These are phyloP conservation scores for Sericinus montela DNA, from an alignment of 2,888 invertebrate species.

Conservation along the genomic window DNA sequence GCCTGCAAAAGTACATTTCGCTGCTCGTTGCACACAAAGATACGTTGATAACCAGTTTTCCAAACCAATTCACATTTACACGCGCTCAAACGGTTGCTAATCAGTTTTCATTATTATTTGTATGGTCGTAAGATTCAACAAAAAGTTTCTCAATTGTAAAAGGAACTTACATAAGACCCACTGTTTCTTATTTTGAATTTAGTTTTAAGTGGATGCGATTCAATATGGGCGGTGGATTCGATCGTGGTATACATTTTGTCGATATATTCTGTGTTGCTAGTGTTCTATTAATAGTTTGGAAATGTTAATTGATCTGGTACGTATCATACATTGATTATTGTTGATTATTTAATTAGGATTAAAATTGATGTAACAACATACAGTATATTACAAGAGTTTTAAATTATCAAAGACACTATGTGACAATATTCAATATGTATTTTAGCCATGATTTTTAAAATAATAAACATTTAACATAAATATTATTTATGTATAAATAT, in stretches of 20 bases:
- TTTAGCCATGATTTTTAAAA: no score
- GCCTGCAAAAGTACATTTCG: constrained; percentile 27
- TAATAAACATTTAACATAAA: no score
- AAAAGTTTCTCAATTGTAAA: neutral
- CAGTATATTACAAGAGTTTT: no score
- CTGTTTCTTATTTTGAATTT: constrained; percentile 17
- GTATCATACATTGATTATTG: no score
- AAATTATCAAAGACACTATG: no score
- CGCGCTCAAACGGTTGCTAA: neutral
- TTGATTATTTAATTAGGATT: neutral
- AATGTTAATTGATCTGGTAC: neutral
- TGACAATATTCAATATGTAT: no score
- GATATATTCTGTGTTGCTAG: neutral
- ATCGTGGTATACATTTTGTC: neutral
- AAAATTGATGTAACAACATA: neutral
- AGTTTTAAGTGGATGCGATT: constrained; percentile 31
- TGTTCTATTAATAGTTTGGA: neutral
- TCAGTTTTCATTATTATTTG: constrained; percentile 16
- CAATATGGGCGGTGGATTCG: constrained; percentile 27
- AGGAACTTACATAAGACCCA: constrained; percentile 1
- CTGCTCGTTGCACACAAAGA: constrained; percentile 28
- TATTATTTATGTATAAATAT: no score
- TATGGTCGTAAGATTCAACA: constrained; percentile 6
- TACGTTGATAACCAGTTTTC: constrained; percentile 25
- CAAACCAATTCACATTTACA: constrained; percentile 7